These are phyloP conservation scores for Xiphydria camelus DNA, from an alignment of 2,888 invertebrate species.

Conservation along the genomic window DNA sequence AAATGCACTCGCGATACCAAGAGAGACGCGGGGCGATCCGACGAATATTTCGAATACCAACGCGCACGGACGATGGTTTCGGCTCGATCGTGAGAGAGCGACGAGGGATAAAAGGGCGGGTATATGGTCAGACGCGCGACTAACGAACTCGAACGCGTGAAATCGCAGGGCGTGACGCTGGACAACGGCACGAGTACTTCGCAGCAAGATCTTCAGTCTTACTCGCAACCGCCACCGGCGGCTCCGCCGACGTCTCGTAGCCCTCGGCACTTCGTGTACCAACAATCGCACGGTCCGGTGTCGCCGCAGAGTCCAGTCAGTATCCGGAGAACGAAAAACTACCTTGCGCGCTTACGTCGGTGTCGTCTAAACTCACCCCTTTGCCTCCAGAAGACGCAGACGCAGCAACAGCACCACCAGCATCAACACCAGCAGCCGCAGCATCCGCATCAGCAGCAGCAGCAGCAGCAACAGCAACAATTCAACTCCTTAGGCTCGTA, in stretches of 20 bases:
- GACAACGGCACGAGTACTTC: slow-evolving; percentile 70
- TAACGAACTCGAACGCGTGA: background rate
- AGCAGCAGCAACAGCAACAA: slow-evolving; percentile 67
- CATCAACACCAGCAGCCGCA: slow-evolving; percentile 43
- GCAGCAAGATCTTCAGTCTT: slow-evolving; percentile 60
- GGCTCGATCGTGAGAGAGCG: no score
- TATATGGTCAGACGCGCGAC: background rate
- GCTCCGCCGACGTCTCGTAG: slow-evolving; percentile 44
- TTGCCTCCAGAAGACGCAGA: slow-evolving; percentile 14
- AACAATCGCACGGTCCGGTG: slow-evolving; percentile 52
- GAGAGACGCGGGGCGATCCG: no score
- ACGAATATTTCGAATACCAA: background rate
- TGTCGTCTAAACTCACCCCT: no score
- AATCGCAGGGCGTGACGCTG: slow-evolving; percentile 62
- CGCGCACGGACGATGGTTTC: background rate
- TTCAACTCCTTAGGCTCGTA: slow-evolving; percentile 58
- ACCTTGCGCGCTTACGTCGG: no score
- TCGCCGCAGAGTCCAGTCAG: slow-evolving; percentile 55
- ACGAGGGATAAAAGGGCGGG: no score
- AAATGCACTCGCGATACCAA: no score
- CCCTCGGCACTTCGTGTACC: slow-evolving; percentile 51
- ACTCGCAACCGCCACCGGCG: slow-evolving; percentile 56
- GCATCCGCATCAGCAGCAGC: slow-evolving; percentile 63
- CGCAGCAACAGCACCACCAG: slow-evolving; percentile 33
- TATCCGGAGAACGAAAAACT: no score